Conservation (phyloP, 1,140 invertebrate species). For the Araneus ventricosus region DNA sequence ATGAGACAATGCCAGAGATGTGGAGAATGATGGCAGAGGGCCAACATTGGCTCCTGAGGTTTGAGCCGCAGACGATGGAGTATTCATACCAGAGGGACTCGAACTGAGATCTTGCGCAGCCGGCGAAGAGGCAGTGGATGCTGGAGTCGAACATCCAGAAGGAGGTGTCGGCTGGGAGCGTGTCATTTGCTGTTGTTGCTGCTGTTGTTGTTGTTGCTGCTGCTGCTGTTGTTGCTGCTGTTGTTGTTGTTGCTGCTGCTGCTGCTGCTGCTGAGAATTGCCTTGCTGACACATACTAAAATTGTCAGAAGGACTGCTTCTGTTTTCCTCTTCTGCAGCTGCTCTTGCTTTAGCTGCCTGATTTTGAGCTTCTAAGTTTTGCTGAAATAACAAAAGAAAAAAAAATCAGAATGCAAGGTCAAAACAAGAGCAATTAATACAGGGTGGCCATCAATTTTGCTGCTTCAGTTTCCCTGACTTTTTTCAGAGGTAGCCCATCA, state of each 20-base stretch:
- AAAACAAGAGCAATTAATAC: no score
- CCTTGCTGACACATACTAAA: constrained; percentile 52
- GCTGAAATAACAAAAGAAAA: constrained; percentile 34
- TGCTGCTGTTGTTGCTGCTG: constrained; percentile 67
- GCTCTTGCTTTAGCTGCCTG: constrained; percentile 60
- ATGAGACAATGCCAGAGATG: constrained; percentile 68
- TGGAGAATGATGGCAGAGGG: constrained; percentile 67
- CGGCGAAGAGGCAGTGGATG: constrained; percentile 71
- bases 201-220: constrained; percentile 49
- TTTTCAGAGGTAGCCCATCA: no score
- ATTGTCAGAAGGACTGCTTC: constrained; percentile 51
- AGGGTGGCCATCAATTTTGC: no score
- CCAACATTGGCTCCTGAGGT: constrained; percentile 65
- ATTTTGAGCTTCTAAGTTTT: constrained; percentile 65
- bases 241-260: constrained; percentile 36
- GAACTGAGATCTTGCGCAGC: constrained; percentile 71
- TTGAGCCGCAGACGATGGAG: constrained; percentile 56
- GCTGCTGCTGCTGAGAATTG: constrained; percentile 31
- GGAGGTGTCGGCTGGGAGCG: constrained; percentile 70
- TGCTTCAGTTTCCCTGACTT: no score
- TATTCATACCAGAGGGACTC: constrained; percentile 57
- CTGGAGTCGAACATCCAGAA: constrained; percentile 72
- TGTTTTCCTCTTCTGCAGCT: constrained; percentile 57
- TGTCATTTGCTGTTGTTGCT: constrained; percentile 70
- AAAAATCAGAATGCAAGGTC: no score